Evolutionary conservation across 2,113 vertebrate genomes (phyloP), one percentile per base, ranked within the genome.

Genomic region (Acanthochromis polyacanthus): DNA sequence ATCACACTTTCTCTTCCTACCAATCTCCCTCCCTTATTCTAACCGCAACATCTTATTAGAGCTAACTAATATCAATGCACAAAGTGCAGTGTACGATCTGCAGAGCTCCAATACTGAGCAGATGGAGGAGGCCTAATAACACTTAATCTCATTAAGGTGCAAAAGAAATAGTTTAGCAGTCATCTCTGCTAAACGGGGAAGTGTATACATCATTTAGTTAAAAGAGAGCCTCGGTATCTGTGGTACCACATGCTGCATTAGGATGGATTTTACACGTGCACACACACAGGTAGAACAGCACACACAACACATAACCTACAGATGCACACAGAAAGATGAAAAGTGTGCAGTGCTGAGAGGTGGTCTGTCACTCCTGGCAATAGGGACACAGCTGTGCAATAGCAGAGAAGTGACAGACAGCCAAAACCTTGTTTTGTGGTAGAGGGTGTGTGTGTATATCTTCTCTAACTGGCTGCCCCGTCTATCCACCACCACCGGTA

Each of bases 121-220:
- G 57, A 89, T 69, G 68, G 80, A 82, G 75, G 71, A 79, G 17
- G 52, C n/a, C 65, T 85, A 74, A 78, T 82, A 78, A 85, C 77
- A 69, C 38, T 52, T 81, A 36, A 83, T 69, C 51, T 70, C 46
- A 77, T 89, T 76, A 78, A 75, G 57, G 65, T 69, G 82, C 50
- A 71, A 78, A 79, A 82, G 3, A 78, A 73, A 71, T 64, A 45
- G 40, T 65, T 82, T 7, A 46, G 40, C 58, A 67, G 64, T 71
- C 59, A 72, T 70, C 65, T 67, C 12, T 25, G 56, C 59, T 52
- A 40, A 73, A 80, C 2, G 1, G 23, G 32, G 17, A 72, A 63
- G 62, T 75, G 55, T 83, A 65, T 76, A 71, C 32, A 65, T 80
- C 28, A 60, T 61, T 81, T 68, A 68, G 53, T 60, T 75, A 17